These are phyloP conservation scores for Oncopodura yosiiana DNA, from an alignment of 1,140 invertebrate genomes.

Conservation along the genomic window DNA sequence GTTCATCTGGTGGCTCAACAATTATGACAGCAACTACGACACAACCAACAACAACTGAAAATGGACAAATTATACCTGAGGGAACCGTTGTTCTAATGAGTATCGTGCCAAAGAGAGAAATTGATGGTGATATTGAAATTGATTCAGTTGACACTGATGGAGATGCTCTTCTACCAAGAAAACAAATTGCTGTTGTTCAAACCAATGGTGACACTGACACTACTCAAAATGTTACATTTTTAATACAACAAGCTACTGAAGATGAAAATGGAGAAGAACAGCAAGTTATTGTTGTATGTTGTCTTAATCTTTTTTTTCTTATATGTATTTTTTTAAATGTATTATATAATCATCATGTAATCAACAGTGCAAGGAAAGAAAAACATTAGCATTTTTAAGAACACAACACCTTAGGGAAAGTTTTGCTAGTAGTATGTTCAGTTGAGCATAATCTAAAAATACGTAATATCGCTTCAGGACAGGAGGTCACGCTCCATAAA, in stretches of 20 bases:
- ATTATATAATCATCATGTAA: too few relatives aligned
- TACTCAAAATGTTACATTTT: conserved; percentile 42
- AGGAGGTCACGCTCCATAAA: conserved; percentile 22
- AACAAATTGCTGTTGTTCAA: conserved; percentile 49
- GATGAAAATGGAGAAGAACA: conserved; percentile 25
- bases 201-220: conserved; percentile 44
- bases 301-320: too few relatives aligned
- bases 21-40: conserved; percentile 25
- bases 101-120: conserved; percentile 33
- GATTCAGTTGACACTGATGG: conserved; percentile 39
- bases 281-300: conserved; percentile 6
- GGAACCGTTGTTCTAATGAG: conserved; percentile 33
- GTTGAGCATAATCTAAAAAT: conserved; percentile 13
- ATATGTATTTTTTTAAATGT: too few relatives aligned
- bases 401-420: too few relatives aligned
- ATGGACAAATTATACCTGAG: conserved; percentile 28
- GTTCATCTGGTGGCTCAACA: conserved; percentile 1
- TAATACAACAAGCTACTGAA: conserved; percentile 36
- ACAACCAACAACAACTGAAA: conserved; percentile 19
- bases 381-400: too few relatives aligned
- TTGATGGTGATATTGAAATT: too few relatives aligned
- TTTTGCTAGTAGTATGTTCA: conserved; percentile 7
- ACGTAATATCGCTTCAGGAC: conserved; percentile 12
- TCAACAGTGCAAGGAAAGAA: too few relatives aligned
- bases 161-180: conserved; percentile 43